phyloP scores from a whole-genome alignment of 2,797 vertebrate genomes.

The Gambelia wislizenii region DNA sequence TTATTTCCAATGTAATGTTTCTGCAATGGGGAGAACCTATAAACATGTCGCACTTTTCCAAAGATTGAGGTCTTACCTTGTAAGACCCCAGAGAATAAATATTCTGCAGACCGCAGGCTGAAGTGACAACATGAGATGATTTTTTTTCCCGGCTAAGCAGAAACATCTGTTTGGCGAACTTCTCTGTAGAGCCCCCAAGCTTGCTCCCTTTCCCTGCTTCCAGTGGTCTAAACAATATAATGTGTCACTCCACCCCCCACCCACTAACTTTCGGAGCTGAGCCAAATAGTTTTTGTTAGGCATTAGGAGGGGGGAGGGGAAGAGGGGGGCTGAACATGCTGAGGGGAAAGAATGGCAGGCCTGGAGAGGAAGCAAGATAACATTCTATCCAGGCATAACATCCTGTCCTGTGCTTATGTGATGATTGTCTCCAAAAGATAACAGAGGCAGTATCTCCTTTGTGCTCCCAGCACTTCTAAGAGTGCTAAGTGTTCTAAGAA shows the following conservation, averaged over 20 bases:
- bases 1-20: rapidly evolving
- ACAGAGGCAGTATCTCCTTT: conserved; percentile 47
- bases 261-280: neutral
- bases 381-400: conserved; percentile 8
- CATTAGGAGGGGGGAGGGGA: neutral
- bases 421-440: conserved; percentile 62
- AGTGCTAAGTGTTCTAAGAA: conserved; percentile 44
- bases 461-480: conserved; percentile 40
- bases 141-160: neutral
- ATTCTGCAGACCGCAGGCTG: neutral
- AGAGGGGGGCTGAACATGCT: conserved; percentile 26
- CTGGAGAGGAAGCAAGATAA: conserved; percentile 19
- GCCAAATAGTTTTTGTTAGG: conserved; percentile 11
- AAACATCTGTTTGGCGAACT: conserved; percentile 14
- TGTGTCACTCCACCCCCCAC: neutral
- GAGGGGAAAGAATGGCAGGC: conserved; percentile 21
- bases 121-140: neutral
- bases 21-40: neutral
- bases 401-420: conserved; percentile 40
- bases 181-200: conserved; percentile 6
- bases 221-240: neutral
- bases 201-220: neutral
- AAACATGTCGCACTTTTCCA: neutral
- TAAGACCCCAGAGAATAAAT: conserved; percentile 9
- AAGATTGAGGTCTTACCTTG: conserved; percentile 18